Conservation (phyloP, 2,888 invertebrate species). For the Charanyca ferruginea region DNA sequence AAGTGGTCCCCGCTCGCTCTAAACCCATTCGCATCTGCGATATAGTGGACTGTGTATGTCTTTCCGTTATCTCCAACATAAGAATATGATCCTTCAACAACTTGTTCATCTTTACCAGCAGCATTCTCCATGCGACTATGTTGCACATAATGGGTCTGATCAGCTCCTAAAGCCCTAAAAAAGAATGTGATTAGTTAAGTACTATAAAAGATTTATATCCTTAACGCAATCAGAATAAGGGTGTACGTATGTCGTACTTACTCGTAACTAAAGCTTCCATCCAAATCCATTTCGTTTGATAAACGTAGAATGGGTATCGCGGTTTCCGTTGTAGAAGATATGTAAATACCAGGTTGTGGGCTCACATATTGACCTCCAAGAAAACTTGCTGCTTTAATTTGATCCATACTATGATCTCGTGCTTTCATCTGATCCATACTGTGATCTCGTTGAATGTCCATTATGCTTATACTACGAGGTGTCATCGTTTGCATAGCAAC, state of each 20-base stretch:
- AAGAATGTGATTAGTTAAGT: conserved; percentile 24
- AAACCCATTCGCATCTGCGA: conserved; percentile 95
- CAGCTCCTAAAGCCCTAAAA: conserved; percentile 87
- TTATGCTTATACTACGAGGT: conserved; percentile 79
- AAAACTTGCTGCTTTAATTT: conserved; percentile 77
- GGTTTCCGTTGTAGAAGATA: conserved; percentile 87
- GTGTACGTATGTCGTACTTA: conserved; percentile 71
- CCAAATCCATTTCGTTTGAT: conserved; percentile 90
- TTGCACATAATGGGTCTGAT: conserved; percentile 90
- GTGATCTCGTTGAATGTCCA: conserved; percentile 75
- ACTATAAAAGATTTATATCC: neutral
- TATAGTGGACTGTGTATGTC: conserved; percentile 92
- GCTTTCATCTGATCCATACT: conserved; percentile 79
- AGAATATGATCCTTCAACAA: conserved; percentile 92
- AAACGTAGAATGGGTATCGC: conserved; percentile 88
- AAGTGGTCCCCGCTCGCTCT: conserved; percentile 94
- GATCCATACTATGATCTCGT: conserved; percentile 74
- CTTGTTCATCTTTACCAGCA: conserved; percentile 91
- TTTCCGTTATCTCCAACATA: conserved; percentile 92
- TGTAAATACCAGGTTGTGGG: conserved; percentile 77
- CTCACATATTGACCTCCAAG: conserved; percentile 76
- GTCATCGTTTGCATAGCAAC: conserved; percentile 71
- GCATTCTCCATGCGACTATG: conserved; percentile 91
- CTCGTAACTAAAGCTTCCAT: conserved; percentile 91
- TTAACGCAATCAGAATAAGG: neutral